phyloP scores from a whole-genome alignment of 2,113 vertebrate genomes.

The Circaetus cinerascens region DNA sequence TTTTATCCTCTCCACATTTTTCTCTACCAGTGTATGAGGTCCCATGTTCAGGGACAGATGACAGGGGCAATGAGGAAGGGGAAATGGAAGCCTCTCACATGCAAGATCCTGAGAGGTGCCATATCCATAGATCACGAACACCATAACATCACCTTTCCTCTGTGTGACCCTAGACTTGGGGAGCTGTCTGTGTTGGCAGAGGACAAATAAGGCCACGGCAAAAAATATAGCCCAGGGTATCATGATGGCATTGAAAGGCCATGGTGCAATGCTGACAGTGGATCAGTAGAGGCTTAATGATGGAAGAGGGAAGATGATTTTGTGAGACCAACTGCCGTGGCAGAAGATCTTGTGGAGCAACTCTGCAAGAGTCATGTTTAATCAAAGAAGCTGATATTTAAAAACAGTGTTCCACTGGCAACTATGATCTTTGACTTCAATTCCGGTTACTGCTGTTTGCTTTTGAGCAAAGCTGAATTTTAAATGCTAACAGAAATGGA shows the following conservation, averaged over 20 bases:
- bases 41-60: neutral
- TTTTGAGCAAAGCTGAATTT: neutral
- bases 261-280: neutral
- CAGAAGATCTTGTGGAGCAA: neutral
- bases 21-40: neutral
- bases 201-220: neutral
- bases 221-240: neutral
- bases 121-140: neutral
- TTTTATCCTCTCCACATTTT: neutral
- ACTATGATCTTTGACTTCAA: neutral
- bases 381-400: neutral
- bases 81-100: neutral
- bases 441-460: neutral
- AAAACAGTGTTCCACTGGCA: neutral
- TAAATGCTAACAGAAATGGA: neutral
- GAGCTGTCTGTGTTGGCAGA: neutral
- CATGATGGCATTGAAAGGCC: neutral
- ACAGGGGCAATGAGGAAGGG: neutral
- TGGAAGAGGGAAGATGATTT: neutral
- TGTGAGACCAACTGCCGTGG: neutral
- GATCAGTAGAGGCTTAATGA: neutral
- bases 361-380: neutral
- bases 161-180: neutral
- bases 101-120: neutral
- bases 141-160: neutral